These are phyloP conservation scores for Bugulina stolonifera DNA, from an alignment of 2,888 invertebrate genomes.

Conservation along the genomic window DNA sequence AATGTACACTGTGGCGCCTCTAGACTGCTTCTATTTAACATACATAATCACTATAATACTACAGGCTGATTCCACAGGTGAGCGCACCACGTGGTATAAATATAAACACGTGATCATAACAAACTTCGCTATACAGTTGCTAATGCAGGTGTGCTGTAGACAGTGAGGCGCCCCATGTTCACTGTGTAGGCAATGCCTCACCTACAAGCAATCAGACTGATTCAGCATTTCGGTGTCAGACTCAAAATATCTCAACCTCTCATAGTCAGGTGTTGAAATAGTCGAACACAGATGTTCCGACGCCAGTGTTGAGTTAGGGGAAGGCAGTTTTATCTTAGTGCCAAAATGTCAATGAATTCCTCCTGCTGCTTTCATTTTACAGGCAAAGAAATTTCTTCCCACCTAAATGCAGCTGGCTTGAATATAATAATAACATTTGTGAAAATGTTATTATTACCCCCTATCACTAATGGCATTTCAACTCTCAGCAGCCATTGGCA, in stretches of 20 bases:
- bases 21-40: not conserved
- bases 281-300: slow-evolving; percentile 16
- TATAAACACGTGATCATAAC: slow-evolving; percentile 20
- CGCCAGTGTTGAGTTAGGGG: not conserved
- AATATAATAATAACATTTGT: not conserved
- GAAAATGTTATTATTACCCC: not conserved
- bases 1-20: too few relatives aligned
- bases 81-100: not conserved
- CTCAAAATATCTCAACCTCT: slow-evolving; percentile 17
- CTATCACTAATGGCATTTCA: too few relatives aligned
- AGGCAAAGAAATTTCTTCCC: not conserved
- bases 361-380: not conserved
- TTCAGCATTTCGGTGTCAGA: slow-evolving; percentile 21
- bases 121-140: not conserved
- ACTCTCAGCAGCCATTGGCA: too few relatives aligned
- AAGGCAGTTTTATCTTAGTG: not conserved
- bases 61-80: not conserved
- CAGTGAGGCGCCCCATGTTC: not conserved
- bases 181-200: not conserved
- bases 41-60: not conserved
- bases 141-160: slow-evolving; percentile 13
- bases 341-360: slow-evolving; percentile 11
- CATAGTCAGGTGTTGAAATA: slow-evolving; percentile 21
- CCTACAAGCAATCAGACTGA: slow-evolving; percentile 2
- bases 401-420: not conserved